phyloP scores from a whole-genome alignment of 1,140 invertebrate genomes.

The Sarcophaga bullata region DNA sequence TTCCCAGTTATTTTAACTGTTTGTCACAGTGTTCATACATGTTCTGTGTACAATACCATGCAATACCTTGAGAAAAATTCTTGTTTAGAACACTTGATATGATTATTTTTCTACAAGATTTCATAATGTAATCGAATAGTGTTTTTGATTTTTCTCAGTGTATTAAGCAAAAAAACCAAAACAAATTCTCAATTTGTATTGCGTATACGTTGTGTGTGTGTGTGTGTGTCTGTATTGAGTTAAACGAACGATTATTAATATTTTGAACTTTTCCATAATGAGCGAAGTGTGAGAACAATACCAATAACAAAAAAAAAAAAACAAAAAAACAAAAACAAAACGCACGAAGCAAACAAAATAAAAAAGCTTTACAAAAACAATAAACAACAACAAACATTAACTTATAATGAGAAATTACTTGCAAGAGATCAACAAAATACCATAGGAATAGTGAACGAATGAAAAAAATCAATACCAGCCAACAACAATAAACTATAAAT shows the following conservation, averaged over 20 bases:
- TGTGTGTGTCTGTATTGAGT: background rate
- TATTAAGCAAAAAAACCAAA: too few relatives aligned
- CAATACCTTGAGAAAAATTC: too few relatives aligned
- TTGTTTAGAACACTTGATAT: too few relatives aligned
- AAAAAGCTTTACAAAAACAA: background rate
- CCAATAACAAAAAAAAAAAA: background rate
- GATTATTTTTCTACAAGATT: too few relatives aligned
- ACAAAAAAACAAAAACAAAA: background rate
- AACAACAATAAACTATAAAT: too few relatives aligned
- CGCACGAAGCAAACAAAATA: background rate
- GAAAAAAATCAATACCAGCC: background rate
- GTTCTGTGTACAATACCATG: too few relatives aligned
- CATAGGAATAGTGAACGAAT: background rate
- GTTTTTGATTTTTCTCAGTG: too few relatives aligned
- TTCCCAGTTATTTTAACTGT: too few relatives aligned
- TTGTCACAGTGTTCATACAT: too few relatives aligned
- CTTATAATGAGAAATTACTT: constrained; percentile 5
- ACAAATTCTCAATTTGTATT: too few relatives aligned
- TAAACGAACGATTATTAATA: constrained; percentile 15
- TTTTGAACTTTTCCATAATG: constrained; percentile 22
- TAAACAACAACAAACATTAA: constrained; percentile 11
- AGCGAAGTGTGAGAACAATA: constrained; percentile 15
- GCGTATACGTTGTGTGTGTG: background rate
- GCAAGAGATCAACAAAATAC: background rate
- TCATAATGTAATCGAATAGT: too few relatives aligned